Evolutionary conservation across 1,140 invertebrate species (phyloP).

Genomic region (Ostrea denselamellosa): DNA sequence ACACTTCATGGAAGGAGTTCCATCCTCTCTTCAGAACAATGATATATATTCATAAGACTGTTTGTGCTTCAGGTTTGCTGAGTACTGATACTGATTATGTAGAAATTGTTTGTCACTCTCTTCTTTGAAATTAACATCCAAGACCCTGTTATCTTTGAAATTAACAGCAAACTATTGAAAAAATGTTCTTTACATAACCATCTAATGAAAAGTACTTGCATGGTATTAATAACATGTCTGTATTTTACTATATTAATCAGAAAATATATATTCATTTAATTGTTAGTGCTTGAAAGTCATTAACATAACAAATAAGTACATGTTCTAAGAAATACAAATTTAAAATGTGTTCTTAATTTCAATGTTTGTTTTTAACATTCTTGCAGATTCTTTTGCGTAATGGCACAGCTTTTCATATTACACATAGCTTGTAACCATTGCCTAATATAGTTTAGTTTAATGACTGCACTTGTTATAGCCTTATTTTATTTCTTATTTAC

Average conservation of each 20-base stretch:
- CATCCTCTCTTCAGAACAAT: too few relatives aligned
- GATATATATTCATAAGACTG: too few relatives aligned
- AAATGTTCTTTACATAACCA: neutral
- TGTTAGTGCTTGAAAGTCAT: neutral
- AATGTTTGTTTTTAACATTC: neutral
- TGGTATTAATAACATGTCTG: neutral
- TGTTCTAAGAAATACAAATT: neutral
- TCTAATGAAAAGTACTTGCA: neutral
- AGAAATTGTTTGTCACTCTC: neutral
- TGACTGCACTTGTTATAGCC: neutral
- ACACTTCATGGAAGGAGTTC: too few relatives aligned
- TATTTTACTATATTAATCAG: neutral
- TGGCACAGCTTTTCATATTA: slow-evolving; percentile 1
- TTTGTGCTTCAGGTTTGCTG: neutral
- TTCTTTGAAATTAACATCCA: too few relatives aligned
- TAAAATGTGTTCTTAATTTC: neutral
- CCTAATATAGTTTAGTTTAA: neutral
- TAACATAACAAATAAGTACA: neutral
- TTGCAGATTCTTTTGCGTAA: slow-evolving; percentile 2
- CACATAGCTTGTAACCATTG: neutral
- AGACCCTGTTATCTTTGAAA: neutral
- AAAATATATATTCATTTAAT: neutral
- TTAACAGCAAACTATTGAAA: neutral
- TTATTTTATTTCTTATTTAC: neutral
- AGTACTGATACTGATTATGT: neutral